Base-by-base conservation (phyloP, 1,140 invertebrate species). In the Caenorhabditis latens region DNA sequence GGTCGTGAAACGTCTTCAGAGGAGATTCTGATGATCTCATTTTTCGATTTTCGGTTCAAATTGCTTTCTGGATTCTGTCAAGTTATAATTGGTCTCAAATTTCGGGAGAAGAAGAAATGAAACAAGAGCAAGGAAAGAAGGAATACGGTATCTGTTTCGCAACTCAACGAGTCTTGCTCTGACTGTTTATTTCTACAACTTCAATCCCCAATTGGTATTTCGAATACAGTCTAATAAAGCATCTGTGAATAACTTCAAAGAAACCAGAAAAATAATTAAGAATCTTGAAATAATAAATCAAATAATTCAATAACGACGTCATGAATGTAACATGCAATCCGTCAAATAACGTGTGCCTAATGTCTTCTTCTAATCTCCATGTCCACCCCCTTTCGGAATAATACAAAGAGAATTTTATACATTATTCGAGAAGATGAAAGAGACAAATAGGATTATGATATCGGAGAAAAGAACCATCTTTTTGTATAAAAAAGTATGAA, bases 371-470 rank as follows among this genome's bases (percentile, higher is more conserved):
- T 48, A n/a, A n/a, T 75, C 67, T 43, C 43, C 24, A 14, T 40
- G 8, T 43, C 43, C 67, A 46, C 67, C 40, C 43, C 19, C 43
- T 46, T 75, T 75, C n/a, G 16, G 43, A 75, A 75, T 75, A 75
- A 75, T 75, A 21, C 9, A 32, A 75, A 75, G 42, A 75, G 67
- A 75, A 75, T 75, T 42, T 75, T 48, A 75, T 75, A 43, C 67
- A 40, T 48, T 75, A n/a, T 46, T 75, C 43, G n/a, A 67, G 13
- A 42, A 67, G 58, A 67, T 14, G 57, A 65, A 42, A 65, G 11
- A 65, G 24, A 75, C 42, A 75, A 75, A 75, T 46, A 46, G 43
- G 67, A 75, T 75, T 75, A 75, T n/a, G 40, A 75, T 75, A 75
- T 75, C 46, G 67, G n/a, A 40, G 40, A 40, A 16, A 8, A n/a